Evolutionary conservation across 2,888 invertebrate genomes (phyloP), one percentile per base, ranked within the genome.

Genomic region (Drosophila putrida): DNA sequence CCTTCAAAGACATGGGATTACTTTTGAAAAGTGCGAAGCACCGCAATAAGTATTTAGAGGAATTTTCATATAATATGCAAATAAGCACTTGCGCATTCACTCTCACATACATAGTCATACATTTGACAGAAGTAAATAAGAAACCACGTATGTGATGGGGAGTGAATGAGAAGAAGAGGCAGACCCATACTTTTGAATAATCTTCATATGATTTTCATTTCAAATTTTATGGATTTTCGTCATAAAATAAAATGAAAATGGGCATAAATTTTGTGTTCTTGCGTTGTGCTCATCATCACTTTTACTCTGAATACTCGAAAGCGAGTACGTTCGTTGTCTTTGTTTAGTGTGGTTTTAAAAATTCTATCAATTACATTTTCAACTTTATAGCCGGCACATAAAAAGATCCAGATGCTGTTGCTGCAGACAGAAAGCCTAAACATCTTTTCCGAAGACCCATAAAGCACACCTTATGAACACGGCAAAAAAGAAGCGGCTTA

Each of bases 351-450:
- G 71, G 69, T 72, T 71, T 87, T 80, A 78, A 90, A 86, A 89
- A 84, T 86, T 81, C 90, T 86, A 89, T 90, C 90, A 89, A 90
- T 89, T 89, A 89, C 53, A 59, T 69, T 75, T 71, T 80, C 76
- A 74, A 70, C 75, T 83, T 89, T 85, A 86, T 76, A 62, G 53
- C 74, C 38, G 51, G 35, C 27, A 13, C 71, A 78, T 88, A 80
- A 88, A 82, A 75, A 70, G 49, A 28, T 43, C 47, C 50, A 47
- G 59, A 64, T 60, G 54, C 61, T 67, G 50, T 50, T 65, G 64
- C 49, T 46, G 58, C 43, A 25, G 11, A 5, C 43, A 11, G 27
- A 51, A 35, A 39, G 39, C 51, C 50, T 54, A 58, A 59, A 54
- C 67, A 64, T 58, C 38, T 58, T 70, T 68, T 28, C 43, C 55